Conservation (phyloP, 2,113 vertebrate species). For the Bubo bubo region DNA sequence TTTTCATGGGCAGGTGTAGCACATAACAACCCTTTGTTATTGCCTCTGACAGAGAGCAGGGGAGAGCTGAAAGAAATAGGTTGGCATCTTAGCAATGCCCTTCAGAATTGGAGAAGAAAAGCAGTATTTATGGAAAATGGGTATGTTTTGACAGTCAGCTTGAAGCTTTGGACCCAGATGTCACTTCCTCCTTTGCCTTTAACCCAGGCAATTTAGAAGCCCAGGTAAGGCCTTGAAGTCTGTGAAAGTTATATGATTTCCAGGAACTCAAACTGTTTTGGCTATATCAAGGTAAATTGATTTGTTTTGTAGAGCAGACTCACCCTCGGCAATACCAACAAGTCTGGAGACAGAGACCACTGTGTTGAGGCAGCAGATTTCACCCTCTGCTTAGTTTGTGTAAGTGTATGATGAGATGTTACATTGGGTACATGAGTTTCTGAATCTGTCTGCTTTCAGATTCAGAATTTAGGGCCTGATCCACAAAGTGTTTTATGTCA, state of each 20-base stretch:
- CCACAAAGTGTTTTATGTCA: neutral
- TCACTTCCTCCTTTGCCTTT: neutral
- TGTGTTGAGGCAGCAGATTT: neutral
- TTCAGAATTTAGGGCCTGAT: neutral
- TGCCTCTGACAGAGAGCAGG: neutral
- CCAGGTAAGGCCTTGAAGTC: neutral
- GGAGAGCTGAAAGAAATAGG: neutral
- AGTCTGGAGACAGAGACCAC: neutral
- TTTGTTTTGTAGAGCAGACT: neutral
- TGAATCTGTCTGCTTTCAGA: neutral
- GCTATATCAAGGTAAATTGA: neutral
- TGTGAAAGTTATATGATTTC: neutral
- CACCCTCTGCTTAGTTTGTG: neutral
- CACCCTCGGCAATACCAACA: neutral
- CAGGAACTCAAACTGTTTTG: neutral
- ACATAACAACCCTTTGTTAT: neutral
- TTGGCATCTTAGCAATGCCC: neutral
- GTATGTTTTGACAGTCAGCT: neutral
- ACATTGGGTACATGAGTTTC: neutral
- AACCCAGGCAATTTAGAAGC: neutral
- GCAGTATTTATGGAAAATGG: neutral
- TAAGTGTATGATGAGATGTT: neutral
- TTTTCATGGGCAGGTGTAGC: neutral
- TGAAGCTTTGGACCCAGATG: neutral
- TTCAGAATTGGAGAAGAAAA: neutral